Conservation (phyloP, 2,888 invertebrate species). For the Venusia cambrica region DNA sequence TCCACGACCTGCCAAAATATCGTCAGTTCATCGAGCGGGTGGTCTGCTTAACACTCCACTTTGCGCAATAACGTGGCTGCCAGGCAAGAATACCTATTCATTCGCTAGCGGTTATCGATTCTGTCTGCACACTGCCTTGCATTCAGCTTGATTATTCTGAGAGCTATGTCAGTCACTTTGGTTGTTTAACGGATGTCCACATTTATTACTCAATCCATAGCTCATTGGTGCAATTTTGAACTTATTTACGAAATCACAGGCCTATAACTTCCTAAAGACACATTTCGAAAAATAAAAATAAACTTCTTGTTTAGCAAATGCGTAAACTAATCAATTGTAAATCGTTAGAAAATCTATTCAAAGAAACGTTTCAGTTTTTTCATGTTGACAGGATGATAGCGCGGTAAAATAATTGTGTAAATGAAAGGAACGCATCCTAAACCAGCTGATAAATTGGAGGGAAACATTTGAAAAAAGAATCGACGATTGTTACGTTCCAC, state of each 20-base stretch:
- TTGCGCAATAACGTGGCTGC: no score
- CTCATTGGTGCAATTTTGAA: conserved; percentile 16
- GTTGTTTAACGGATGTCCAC: no score
- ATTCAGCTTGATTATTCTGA: no score
- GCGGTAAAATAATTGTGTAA: conserved; percentile 65
- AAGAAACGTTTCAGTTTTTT: conserved; percentile 25
- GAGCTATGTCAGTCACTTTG: no score
- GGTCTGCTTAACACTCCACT: no score
- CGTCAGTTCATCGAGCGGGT: no score
- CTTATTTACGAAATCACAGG: not conserved
- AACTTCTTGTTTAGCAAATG: conserved; percentile 23
- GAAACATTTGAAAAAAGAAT: conserved; percentile 57
- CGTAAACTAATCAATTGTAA: conserved; percentile 31
- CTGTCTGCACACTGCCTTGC: no score
- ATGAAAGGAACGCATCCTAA: conserved; percentile 66
- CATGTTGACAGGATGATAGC: conserved; percentile 66
- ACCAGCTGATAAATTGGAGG: conserved; percentile 57
- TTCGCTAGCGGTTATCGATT: no score
- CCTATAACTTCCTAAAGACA: no score
- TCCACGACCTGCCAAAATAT: no score
- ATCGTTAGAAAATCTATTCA: conserved; percentile 28
- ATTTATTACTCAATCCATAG: conserved; percentile 9
- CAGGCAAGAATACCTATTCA: no score
- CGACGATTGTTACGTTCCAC: conserved; percentile 52
- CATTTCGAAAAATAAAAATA: conserved; percentile 2